These are phyloP conservation scores for Sclerurus mexicanus DNA, from an alignment of 2,113 vertebrate species.

Conservation along the genomic window DNA sequence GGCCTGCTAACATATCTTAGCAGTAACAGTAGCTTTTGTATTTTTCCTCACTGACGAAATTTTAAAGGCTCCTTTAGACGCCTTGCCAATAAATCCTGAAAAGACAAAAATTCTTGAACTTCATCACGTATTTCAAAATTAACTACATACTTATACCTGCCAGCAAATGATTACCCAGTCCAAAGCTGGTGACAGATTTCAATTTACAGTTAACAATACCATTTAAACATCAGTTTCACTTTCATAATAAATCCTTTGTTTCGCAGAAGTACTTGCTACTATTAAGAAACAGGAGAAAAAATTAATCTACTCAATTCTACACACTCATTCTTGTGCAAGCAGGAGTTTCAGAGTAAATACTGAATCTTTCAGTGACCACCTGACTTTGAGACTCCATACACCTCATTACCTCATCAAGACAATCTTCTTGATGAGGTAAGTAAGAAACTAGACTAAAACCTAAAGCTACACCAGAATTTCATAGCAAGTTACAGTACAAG, in stretches of 20 bases:
- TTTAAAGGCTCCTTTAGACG: neutral
- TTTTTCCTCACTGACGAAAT: neutral
- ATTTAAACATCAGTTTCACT: neutral
- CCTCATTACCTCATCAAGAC: neutral
- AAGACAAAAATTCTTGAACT: neutral
- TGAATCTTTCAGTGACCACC: neutral
- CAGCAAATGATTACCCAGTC: neutral
- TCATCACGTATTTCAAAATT: neutral
- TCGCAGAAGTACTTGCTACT: neutral
- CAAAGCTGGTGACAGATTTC: neutral
- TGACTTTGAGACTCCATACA: neutral
- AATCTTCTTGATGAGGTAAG: neutral
- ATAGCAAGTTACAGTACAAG: slow-evolving; percentile 1
- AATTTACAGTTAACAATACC: neutral
- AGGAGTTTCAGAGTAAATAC: neutral
- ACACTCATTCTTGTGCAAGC: neutral
- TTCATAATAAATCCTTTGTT: neutral
- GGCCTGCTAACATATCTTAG: neutral
- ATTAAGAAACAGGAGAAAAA: neutral
- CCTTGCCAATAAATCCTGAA: neutral
- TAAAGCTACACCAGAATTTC: slow-evolving; percentile 28
- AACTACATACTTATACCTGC: neutral
- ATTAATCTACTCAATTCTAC: neutral
- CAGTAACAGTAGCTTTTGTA: neutral
- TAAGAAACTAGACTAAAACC: slow-evolving; percentile 17